These are phyloP conservation scores for Xanthorhoe spadicearia DNA, from an alignment of 2,888 invertebrate species.

Conservation along the genomic window DNA sequence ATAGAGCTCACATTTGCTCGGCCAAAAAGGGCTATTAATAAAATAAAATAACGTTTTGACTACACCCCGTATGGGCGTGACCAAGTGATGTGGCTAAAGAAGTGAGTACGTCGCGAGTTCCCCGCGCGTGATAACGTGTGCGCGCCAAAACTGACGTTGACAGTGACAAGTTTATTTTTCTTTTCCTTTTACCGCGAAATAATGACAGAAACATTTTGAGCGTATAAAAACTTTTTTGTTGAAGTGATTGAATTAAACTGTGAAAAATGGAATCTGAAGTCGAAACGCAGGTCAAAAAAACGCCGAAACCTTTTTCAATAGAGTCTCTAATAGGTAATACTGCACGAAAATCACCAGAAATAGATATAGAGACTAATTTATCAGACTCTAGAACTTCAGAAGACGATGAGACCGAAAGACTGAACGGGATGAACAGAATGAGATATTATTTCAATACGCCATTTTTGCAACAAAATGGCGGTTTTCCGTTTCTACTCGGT, in stretches of 20 bases:
- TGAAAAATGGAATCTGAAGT: conserved; percentile 67
- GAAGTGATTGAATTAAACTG: conserved; percentile 12
- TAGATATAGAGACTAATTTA: conserved; percentile 74
- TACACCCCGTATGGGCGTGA: conserved; percentile 82
- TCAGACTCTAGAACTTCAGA: conserved; percentile 76
- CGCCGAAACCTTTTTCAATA: conserved; percentile 86
- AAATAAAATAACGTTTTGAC: conserved; percentile 70
- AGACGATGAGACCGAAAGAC: conserved; percentile 69
- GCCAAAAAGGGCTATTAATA: conserved; percentile 67
- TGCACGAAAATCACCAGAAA: conserved; percentile 78
- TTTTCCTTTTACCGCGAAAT: not conserved
- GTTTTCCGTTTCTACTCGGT: conserved; percentile 76
- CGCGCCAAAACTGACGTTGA: conserved; percentile 43
- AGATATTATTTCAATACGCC: conserved; percentile 77
- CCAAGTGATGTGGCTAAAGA: conserved; percentile 48
- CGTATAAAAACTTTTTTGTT: not conserved
- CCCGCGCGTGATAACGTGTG: conserved; percentile 61
- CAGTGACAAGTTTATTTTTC: conserved; percentile 21
- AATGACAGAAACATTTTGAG: not conserved
- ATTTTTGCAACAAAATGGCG: conserved; percentile 76
- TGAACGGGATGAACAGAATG: conserved; percentile 73
- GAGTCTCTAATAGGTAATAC: conserved; percentile 83
- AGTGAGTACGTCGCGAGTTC: conserved; percentile 63
- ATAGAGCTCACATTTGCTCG: conserved; percentile 77
- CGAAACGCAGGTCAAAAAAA: conserved; percentile 64